These are phyloP conservation scores for Eumeta japonica DNA, from an alignment of 1,140 invertebrate species.

Conservation along the genomic window DNA sequence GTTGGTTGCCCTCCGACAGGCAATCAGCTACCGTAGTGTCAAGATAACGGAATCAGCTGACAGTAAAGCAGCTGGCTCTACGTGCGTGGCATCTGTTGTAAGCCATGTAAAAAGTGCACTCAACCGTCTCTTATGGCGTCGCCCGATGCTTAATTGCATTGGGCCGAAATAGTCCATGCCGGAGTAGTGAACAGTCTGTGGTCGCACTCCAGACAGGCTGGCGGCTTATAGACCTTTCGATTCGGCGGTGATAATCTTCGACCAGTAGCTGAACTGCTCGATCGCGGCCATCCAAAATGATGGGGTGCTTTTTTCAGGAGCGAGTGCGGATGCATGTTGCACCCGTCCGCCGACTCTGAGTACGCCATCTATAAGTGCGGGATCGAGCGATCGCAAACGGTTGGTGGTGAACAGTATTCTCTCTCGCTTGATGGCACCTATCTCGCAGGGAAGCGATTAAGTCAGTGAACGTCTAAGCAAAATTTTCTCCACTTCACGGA, in stretches of 20 bases:
- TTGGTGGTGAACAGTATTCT: neutral
- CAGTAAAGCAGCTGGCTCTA: too few relatives aligned
- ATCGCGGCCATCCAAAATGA: neutral
- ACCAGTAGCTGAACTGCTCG: neutral
- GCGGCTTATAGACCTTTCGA: neutral
- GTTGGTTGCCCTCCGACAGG: too few relatives aligned
- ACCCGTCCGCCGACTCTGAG: constrained; percentile 1
- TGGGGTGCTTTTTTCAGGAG: too few relatives aligned
- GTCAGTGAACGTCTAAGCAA: constrained; percentile 1
- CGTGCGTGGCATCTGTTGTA: too few relatives aligned
- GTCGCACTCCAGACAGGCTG: neutral
- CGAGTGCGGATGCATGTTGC: neutral
- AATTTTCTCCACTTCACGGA: neutral
- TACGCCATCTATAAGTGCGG: neutral
- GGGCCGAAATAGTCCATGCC: too few relatives aligned
- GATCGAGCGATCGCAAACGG: constrained; percentile 2
- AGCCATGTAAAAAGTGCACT: too few relatives aligned
- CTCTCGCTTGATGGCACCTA: neutral
- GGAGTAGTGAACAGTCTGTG: neutral
- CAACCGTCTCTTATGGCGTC: too few relatives aligned
- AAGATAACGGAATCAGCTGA: too few relatives aligned
- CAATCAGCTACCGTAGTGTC: too few relatives aligned
- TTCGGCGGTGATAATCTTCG: neutral
- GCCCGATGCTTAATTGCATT: too few relatives aligned
- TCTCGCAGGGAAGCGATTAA: neutral